Base-by-base conservation (phyloP, 1,140 invertebrate genomes). In the Druon quercuslanigerum region DNA sequence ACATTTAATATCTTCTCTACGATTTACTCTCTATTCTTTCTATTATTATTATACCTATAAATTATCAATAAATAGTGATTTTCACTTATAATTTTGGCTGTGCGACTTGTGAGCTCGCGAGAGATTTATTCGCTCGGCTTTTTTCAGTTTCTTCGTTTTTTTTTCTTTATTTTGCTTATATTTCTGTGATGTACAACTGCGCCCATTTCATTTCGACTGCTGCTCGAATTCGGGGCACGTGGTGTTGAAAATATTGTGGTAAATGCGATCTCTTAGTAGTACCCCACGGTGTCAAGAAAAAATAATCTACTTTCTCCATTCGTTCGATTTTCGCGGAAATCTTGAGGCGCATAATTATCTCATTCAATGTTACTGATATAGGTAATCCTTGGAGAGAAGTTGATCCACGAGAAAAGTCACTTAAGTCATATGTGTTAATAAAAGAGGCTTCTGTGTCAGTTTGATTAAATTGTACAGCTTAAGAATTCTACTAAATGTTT, bases 161-260 rank as follows among this genome's bases (percentile, higher is more conserved):
- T 66, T 66, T 66, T 66, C 25, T 66, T 46, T 46, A 46, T 66
- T 40, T 66, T 33, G 25, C 60, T 66, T 66, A 66, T 66, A 40
- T 66, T 66, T 66, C 20, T 66, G 60, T 8, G n/a, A 33, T 13
- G 60, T 66, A 66, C 40, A 66, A 66, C 60, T 66, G 60, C 60
- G 20, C 25, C 14, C 25, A 66, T 66, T 66, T 66, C 13, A 66
- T 66, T 66, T 40, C 12, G 60, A 66, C 60, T 66, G 60, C 40
- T 66, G 60, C 60, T 40, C 60, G 60, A 66, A 66, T 66, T 66
- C 60, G 33, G 60, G 40, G 60, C 60, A 66, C 60, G 60, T 40
- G 60, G 16, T 66, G 60, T 66, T 33, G 40, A 66, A 66, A 66
- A 66, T 25, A 66, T 66, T 66, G 60, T 40, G 60, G 60, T 66